Percentiles rank a stretch among this genome's conserved stretches.
These are phyloP conservation scores for Sitophilus oryzae DNA, from an alignment of 1,140 invertebrate genomes.

Conservation along the genomic window DNA sequence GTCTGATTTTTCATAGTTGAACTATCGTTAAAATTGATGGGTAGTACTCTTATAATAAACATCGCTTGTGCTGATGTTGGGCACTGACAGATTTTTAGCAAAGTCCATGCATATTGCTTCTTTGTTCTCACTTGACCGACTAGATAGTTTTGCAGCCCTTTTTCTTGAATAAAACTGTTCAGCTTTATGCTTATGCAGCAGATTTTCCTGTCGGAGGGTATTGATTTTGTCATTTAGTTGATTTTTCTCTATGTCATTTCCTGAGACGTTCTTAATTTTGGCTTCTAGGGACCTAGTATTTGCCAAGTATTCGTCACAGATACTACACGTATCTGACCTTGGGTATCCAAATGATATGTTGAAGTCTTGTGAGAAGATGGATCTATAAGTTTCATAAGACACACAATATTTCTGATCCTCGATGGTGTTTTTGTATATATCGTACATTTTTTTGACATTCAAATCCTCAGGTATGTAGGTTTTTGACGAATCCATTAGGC, in stretches of 20 bases:
- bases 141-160: no score
- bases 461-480: slow-evolving; percentile 21
- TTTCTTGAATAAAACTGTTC: no score
- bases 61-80: slow-evolving; percentile 27
- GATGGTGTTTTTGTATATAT: not conserved
- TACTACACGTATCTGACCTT: slow-evolving; percentile 14
- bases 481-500: slow-evolving; percentile 7
- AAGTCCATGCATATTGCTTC: slow-evolving; percentile 26
- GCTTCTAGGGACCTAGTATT: no score
- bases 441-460: slow-evolving; percentile 11
- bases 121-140: no score
- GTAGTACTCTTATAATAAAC: slow-evolving; percentile 32
- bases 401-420: not conserved
- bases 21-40: no score
- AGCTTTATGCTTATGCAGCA: no score
- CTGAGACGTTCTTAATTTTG: no score
- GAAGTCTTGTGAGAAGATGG: slow-evolving; percentile 16
- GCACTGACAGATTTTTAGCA: slow-evolving; percentile 23
- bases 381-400: slow-evolving; percentile 14
- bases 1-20: no score
- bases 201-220: no score
- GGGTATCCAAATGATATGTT: slow-evolving; percentile 25
- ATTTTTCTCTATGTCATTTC: no score
- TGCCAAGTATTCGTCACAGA: slow-evolving; percentile 12
- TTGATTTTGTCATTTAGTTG: no score